Conservation (phyloP, 2,113 vertebrate species). For the Danionella cerebrum region DNA sequence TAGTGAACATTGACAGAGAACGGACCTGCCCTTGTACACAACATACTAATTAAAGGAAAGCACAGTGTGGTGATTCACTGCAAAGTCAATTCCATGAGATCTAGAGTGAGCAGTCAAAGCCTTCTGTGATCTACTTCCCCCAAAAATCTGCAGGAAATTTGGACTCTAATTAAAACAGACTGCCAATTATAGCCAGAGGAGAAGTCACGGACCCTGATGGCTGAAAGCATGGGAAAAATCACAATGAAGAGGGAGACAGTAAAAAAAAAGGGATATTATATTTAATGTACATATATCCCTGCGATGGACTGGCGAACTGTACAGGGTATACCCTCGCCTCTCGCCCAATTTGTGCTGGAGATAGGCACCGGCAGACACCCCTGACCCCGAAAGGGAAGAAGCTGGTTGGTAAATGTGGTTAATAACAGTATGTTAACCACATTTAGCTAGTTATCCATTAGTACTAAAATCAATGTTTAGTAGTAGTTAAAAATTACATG, state of each 20-base stretch:
- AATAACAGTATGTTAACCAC: no score
- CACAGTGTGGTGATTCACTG: slow-evolving; percentile 7
- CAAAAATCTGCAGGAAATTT: not conserved
- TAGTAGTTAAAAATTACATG: no score
- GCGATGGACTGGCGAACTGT: no score
- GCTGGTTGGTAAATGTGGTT: no score
- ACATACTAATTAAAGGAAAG: slow-evolving; percentile 34
- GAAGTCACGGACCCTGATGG: slow-evolving; percentile 29
- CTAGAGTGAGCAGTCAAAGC: not conserved
- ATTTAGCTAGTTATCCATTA: no score
- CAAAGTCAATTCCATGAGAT: slow-evolving; percentile 34
- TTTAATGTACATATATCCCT: no score
- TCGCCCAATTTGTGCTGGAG: no score
- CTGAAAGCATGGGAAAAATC: slow-evolving; percentile 12
- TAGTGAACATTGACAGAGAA: not conserved
- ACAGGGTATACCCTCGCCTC: no score
- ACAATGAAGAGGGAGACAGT: not conserved
- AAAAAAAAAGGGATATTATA: no score
- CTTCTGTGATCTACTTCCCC: slow-evolving; percentile 2
- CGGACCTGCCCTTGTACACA: not conserved
- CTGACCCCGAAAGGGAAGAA: no score
- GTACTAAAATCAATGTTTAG: no score
- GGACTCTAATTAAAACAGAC: slow-evolving; percentile 35
- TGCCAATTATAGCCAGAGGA: slow-evolving; percentile 37
- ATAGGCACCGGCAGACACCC: no score